Conservation (phyloP, 2,888 invertebrate genomes). For the Archaeoteleia sp. region DNA sequence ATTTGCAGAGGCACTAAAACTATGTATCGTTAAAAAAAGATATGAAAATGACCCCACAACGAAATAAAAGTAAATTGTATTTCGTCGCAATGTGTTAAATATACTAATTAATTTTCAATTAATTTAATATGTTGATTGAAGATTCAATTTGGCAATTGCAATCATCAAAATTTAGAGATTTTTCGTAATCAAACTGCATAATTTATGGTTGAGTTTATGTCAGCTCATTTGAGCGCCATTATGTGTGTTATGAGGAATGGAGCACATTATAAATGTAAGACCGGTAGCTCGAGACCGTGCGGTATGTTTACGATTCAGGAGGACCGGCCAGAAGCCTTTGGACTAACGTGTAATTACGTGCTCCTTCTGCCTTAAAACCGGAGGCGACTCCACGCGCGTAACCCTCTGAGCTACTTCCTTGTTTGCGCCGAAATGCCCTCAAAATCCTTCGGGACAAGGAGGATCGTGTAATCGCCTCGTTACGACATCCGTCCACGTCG, state of each 20-base stretch:
- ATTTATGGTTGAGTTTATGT: constrained; percentile 65
- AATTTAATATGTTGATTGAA: no score
- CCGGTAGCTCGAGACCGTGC: constrained; percentile 69
- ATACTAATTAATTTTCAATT: no score
- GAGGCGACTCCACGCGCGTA: constrained; percentile 57
- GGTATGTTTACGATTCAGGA: constrained; percentile 72
- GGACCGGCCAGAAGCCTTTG: constrained; percentile 55
- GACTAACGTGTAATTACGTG: constrained; percentile 74
- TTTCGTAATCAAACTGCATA: constrained; percentile 62
- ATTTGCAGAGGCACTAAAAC: constrained; percentile 43
- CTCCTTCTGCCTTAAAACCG: constrained; percentile 58
- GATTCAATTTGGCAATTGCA: no score
- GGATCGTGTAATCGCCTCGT: constrained; percentile 60
- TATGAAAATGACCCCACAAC: constrained; percentile 21
- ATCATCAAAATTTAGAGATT: background rate
- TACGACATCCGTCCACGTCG: constrained; percentile 54
- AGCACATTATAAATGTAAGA: constrained; percentile 71
- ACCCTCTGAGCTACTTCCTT: constrained; percentile 64
- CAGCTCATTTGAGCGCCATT: constrained; percentile 63
- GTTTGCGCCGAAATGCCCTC: constrained; percentile 63
- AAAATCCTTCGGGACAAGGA: constrained; percentile 54
- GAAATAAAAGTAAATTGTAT: constrained; percentile 26
- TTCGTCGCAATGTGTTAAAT: constrained; percentile 19
- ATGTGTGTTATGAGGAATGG: constrained; percentile 67
- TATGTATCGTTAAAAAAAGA: constrained; percentile 30